Base-by-base conservation (phyloP, 2,113 vertebrate genomes). In the Tenrec ecaudatus region DNA sequence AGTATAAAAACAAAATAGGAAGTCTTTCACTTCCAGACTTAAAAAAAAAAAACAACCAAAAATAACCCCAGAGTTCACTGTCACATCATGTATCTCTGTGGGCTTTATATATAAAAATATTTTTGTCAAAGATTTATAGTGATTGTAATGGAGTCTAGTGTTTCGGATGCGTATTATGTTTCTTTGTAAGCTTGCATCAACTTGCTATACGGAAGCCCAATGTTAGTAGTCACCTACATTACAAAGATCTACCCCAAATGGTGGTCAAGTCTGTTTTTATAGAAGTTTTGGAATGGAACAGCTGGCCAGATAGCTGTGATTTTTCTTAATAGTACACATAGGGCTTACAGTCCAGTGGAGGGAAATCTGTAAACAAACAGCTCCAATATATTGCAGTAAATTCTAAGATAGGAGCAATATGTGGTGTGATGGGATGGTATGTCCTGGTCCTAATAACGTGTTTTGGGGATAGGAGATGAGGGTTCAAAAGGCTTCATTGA, bases 191-290 rank as follows among this genome's bases (percentile, higher is more conserved):
- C 47, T 82, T 86, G 1, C 57, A 78, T 81, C 78, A 86, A 33
- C 31, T 47, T 73, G 40, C 19, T 75, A 68, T 0, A 57, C 43
- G 47, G 47, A 53, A 53, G 4, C 40, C 19, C 11, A 58, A 0
- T 53, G 93, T 95, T 93, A 82, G 36, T 89, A 92, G 82, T 92
- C 58, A 82, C 68, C 81, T 64, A 25, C 33, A 53, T 53, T 53
- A 5, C 47, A 53, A 53, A 10, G 12, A 10, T 10, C 47, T 53
- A 53, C 47, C 47, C 47, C 47, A 53, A n/a, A 14, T 69, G 23
- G 90, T 9, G 12, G 2, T 83, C 6, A 43, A 3, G 6, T 8
- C n/a, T 27, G 22, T 69, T 60, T 43, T 9, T 87, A 1, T 81
- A 86, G 84, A 76, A 10, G 2, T 38, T 82, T 40, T 38, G 64